Percentiles rank a stretch among this genome's conserved stretches.
Conservation (phyloP, 2,888 invertebrate genomes). For the Sepiola atlantica region DNA sequence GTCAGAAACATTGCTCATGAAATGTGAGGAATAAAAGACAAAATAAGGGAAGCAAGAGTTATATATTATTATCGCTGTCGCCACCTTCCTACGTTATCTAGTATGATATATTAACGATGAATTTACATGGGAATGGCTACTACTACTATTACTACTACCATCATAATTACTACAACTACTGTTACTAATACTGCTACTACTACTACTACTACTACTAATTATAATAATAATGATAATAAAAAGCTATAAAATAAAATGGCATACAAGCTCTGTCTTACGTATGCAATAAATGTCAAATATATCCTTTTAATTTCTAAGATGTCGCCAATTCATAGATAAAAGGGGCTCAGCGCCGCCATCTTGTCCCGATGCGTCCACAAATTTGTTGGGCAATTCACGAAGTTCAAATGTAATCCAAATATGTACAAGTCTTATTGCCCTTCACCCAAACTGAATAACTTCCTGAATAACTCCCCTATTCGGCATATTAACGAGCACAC, state of each 20-base stretch:
- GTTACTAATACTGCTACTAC: too few relatives aligned
- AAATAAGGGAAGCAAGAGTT: too few relatives aligned
- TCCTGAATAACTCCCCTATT: too few relatives aligned
- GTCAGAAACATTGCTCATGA: too few relatives aligned
- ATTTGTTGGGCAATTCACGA: neutral
- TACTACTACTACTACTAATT: neutral
- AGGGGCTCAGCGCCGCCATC: neutral
- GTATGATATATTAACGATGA: too few relatives aligned
- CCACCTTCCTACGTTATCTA: too few relatives aligned
- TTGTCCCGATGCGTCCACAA: neutral
- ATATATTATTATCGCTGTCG: too few relatives aligned
- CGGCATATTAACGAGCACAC: too few relatives aligned
- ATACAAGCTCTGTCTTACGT: neutral
- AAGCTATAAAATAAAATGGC: neutral
- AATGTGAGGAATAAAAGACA: too few relatives aligned
- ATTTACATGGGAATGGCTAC: too few relatives aligned
- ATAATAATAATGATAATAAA: neutral
- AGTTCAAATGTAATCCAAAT: neutral
- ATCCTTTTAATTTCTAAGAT: neutral
- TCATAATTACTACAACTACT: too few relatives aligned
- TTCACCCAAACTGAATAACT: neutral
- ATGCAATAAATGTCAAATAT: neutral
- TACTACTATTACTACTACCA: neutral
- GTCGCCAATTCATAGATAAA: neutral
- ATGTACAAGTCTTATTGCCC: neutral